phyloP scores from a whole-genome alignment of 2,113 vertebrate species.

The Odocoileus virginianus region DNA sequence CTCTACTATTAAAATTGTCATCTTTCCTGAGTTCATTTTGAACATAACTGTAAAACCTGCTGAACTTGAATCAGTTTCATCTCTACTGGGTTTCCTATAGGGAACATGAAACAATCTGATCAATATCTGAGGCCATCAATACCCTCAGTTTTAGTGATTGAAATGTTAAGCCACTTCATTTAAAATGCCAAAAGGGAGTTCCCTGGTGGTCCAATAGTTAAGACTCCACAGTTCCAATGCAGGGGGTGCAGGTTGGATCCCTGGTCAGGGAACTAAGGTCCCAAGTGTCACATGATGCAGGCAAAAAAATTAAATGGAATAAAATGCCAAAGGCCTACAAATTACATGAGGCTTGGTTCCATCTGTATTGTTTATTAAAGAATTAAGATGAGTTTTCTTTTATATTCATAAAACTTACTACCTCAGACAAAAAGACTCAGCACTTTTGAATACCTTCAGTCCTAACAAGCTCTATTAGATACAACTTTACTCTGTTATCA shows the following conservation, averaged over 20 bases:
- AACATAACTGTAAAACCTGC: background rate
- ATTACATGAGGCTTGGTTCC: background rate
- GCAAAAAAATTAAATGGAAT: background rate
- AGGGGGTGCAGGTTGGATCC: background rate
- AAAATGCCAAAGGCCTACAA: background rate
- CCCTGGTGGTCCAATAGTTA: background rate
- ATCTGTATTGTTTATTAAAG: slow-evolving; percentile 17
- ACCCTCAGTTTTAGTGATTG: background rate
- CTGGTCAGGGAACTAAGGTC: background rate
- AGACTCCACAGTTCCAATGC: background rate
- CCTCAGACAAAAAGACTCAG: slow-evolving; percentile 2
- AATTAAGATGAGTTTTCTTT: slow-evolving; percentile 20
- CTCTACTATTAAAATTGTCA: background rate
- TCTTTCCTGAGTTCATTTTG: background rate
- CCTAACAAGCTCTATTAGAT: background rate
- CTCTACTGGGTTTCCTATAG: background rate
- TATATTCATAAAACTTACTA: background rate
- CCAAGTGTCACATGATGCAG: background rate
- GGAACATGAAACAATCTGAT: slow-evolving; percentile 30
- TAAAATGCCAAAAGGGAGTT: background rate
- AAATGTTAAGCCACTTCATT: slow-evolving; percentile 16
- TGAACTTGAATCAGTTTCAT: background rate
- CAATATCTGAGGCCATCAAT: background rate
- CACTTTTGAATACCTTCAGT: background rate
- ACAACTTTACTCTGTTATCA: slow-evolving; percentile 3